Conservation (phyloP, 2,888 invertebrate species). For the Cordilura impudica region DNA sequence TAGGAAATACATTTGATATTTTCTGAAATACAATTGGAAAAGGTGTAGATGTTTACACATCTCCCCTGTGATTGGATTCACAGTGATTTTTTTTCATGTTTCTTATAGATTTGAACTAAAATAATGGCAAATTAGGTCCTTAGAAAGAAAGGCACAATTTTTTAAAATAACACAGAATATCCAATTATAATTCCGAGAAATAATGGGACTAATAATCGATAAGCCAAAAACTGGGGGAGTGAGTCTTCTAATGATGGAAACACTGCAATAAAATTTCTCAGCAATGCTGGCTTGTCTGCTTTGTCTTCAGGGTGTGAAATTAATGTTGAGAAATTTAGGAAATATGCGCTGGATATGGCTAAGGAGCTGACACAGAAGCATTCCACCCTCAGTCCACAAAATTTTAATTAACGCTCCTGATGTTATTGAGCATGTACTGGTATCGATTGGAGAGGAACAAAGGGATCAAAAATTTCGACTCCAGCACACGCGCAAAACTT, state of each 20-base stretch:
- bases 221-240: conserved; percentile 50
- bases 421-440: conserved; percentile 7
- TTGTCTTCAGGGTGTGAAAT: conserved; percentile 43
- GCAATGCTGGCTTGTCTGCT: conserved; percentile 46
- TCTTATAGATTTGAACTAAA: conserved; percentile 43
- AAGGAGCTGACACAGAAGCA: conserved; percentile 4
- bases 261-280: conserved; percentile 48
- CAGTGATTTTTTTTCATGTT: conserved; percentile 2
- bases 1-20: no score
- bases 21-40: no score
- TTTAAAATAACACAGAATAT: conserved; percentile 37
- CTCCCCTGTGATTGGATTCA: no score
- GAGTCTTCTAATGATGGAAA: conserved; percentile 59
- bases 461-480: background rate
- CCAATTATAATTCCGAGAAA: conserved; percentile 45
- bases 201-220: conserved; percentile 56
- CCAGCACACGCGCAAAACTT: no score
- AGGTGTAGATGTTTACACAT: no score
- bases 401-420: no score
- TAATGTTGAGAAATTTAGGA: conserved; percentile 38
- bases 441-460: conserved; percentile 31
- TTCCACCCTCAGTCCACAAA: background rate
- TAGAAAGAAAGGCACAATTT: conserved; percentile 41
- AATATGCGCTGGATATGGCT: conserved; percentile 38
- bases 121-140: conserved; percentile 50